Percentiles rank a stretch among this genome's conserved stretches.
Conservation (phyloP, 1,140 invertebrate species). For the Calosoma granatense region DNA sequence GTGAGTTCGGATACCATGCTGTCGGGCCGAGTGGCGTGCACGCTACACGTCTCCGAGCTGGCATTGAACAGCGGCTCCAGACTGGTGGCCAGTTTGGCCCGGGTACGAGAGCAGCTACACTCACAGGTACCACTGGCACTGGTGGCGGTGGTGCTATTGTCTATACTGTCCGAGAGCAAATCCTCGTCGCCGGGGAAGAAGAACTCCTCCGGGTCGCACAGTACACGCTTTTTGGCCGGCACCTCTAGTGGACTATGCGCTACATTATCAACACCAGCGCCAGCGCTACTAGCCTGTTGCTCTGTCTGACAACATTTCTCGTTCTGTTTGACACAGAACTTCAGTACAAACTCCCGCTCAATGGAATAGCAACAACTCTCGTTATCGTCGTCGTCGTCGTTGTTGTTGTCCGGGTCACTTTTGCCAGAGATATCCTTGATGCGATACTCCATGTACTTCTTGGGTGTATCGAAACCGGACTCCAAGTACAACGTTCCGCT, state of each 20-base stretch:
- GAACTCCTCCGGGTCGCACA: conserved; percentile 17
- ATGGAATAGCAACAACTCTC: background rate
- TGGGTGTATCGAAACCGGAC: conserved; percentile 23
- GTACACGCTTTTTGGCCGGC: conserved; percentile 4
- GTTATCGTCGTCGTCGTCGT: background rate
- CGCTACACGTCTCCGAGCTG: background rate
- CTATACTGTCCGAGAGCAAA: conserved; percentile 9
- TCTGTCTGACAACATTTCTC: conserved; percentile 44
- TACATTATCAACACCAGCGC: background rate
- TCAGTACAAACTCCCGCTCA: conserved; percentile 32
- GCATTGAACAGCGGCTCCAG: background rate
- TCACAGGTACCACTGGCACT: background rate
- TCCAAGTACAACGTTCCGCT: conserved; percentile 39
- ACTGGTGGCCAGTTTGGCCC: background rate
- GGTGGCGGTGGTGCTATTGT: background rate
- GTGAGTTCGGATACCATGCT: background rate
- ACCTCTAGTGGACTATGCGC: conserved; percentile 12
- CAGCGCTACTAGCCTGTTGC: background rate
- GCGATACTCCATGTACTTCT: conserved; percentile 41
- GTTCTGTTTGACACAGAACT: conserved; percentile 39
- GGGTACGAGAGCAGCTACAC: background rate
- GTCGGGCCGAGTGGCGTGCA: background rate
- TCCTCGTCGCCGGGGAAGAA: conserved; percentile 19
- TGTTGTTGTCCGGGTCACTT: background rate
- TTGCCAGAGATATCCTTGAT: conserved; percentile 20